Evolutionary conservation across 1,140 invertebrate genomes (phyloP).

Genomic region (Brachionus sp.): DNA sequence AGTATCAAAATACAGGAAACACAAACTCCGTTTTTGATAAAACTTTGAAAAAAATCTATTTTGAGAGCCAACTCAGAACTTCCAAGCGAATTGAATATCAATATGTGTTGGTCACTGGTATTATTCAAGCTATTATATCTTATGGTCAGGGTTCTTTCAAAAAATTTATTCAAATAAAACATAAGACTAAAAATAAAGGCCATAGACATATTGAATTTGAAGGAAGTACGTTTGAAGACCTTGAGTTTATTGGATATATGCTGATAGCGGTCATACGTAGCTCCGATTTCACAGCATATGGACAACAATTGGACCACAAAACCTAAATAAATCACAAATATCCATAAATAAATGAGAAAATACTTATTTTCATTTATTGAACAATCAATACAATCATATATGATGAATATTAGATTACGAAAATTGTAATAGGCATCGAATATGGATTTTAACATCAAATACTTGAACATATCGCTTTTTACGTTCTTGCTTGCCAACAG

Average conservation of each 20-base stretch:
- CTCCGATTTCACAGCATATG: conserved; percentile 40
- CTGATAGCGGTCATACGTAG: conserved; percentile 16
- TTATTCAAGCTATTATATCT: neutral
- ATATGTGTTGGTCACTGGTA: neutral
- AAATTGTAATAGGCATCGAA: conserved; percentile 31
- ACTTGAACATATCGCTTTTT: conserved; percentile 41
- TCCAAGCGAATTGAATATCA: neutral
- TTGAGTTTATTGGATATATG: neutral
- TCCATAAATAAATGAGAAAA: neutral
- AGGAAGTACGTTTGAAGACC: neutral
- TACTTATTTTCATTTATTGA: neutral
- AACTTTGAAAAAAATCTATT: conserved; percentile 32
- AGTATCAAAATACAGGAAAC: conserved; percentile 4
- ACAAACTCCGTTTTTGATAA: conserved; percentile 23
- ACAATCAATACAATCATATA: conserved; percentile 1
- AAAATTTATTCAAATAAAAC: conserved; percentile 41
- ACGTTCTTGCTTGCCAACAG: neutral
- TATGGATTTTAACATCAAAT: conserved; percentile 35
- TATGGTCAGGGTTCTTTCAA: neutral
- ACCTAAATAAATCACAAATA: conserved; percentile 30
- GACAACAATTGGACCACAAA: conserved; percentile 18
- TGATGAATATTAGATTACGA: neutral
- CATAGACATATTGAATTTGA: neutral
- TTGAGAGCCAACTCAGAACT: neutral
- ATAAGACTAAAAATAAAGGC: conserved; percentile 19